These are phyloP conservation scores for Ceratosolen solmsi DNA, from an alignment of 1,140 invertebrate species.

Conservation along the genomic window DNA sequence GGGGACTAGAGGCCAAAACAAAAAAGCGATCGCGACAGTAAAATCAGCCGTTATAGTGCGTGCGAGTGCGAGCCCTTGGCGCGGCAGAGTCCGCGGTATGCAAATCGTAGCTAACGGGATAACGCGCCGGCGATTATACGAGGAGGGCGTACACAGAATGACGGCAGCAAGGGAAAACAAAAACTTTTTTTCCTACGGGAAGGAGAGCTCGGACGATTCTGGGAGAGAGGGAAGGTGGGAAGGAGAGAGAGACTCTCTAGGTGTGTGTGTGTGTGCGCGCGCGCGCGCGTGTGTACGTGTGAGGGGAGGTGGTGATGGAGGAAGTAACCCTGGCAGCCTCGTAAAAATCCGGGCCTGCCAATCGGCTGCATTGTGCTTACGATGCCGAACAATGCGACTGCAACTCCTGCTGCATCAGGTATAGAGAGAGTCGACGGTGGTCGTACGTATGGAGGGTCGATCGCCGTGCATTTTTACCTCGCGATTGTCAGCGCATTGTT, in stretches of 20 bases:
- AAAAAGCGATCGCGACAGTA: conserved; percentile 56
- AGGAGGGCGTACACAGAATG: conserved; percentile 19
- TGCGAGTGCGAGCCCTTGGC: background rate
- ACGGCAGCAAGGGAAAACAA: conserved; percentile 52
- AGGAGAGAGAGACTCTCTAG: no score
- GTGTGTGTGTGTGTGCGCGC: no score
- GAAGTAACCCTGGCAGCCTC: conserved; percentile 52
- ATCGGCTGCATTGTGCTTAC: conserved; percentile 69
- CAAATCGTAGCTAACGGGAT: conserved; percentile 68
- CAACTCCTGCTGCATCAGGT: conserved; percentile 47
- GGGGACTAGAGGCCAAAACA: conserved; percentile 37
- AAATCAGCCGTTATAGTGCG: conserved; percentile 61
- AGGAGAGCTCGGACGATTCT: background rate
- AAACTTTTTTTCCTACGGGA: conserved; percentile 57
- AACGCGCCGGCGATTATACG: conserved; percentile 70
- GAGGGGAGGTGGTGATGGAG: background rate
- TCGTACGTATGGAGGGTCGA: background rate
- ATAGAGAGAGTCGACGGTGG: conserved; percentile 31
- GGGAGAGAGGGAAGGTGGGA: no score
- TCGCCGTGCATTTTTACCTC: background rate
- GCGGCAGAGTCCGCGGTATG: conserved; percentile 58
- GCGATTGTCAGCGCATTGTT: conserved; percentile 48
- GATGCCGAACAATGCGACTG: conserved; percentile 63
- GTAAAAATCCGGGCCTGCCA: conserved; percentile 69
- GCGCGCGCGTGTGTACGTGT: background rate